phyloP scores from a whole-genome alignment of 2,113 vertebrate species.

The Seriola quinqueradiata region DNA sequence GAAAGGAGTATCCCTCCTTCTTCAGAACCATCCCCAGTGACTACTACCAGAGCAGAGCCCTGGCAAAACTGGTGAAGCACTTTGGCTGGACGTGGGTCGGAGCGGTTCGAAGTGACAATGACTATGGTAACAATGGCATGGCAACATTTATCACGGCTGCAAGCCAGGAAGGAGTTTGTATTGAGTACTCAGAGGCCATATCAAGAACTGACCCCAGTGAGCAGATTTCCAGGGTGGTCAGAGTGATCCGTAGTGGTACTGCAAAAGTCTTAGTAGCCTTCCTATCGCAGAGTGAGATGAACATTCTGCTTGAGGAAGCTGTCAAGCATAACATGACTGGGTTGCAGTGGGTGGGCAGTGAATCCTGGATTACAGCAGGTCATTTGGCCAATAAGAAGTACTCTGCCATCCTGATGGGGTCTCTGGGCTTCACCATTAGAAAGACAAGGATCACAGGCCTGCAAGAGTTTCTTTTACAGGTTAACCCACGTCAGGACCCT shows the following conservation, averaged over 20 bases:
- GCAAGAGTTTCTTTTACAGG: constrained; percentile 77
- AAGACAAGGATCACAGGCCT: constrained; percentile 79
- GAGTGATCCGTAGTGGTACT: constrained; percentile 72
- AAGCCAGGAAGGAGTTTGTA: constrained; percentile 76
- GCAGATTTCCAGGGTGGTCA: constrained; percentile 72
- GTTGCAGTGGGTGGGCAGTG: constrained; percentile 85
- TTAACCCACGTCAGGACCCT: constrained; percentile 75
- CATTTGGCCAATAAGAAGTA: constrained; percentile 68
- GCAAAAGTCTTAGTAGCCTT: constrained; percentile 84
- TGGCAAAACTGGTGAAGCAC: constrained; percentile 82
- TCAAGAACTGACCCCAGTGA: constrained; percentile 76
- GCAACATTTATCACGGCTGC: constrained; percentile 81
- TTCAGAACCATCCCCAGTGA: constrained; percentile 88
- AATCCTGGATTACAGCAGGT: constrained; percentile 84
- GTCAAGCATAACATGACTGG: constrained; percentile 81
- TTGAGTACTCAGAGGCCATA: constrained; percentile 84
- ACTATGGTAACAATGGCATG: constrained; percentile 86
- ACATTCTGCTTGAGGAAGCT: constrained; percentile 80
- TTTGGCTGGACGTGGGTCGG: constrained; percentile 87
- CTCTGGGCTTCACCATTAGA: constrained; percentile 82
- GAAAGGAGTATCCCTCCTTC: constrained; percentile 81
- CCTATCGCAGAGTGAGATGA: constrained; percentile 79
- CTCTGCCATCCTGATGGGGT: constrained; percentile 74
- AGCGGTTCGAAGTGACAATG: constrained; percentile 83
- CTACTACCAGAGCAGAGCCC: constrained; percentile 83